These are phyloP conservation scores for Amblyopsis hoosieri DNA, from an alignment of 2,797 vertebrate species.

Conservation along the genomic window DNA sequence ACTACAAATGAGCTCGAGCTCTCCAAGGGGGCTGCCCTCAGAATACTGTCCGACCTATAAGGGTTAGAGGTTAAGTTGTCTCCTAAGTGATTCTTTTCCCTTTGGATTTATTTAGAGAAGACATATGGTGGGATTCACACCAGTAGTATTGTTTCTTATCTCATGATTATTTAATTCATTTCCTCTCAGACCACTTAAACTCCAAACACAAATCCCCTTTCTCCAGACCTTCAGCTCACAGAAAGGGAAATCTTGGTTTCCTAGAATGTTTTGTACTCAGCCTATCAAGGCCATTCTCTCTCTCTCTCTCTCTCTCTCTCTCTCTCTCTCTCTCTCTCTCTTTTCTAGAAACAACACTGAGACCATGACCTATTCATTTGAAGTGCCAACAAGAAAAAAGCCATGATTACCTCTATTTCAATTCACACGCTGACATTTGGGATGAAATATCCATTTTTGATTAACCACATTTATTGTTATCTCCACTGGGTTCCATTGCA, in stretches of 20 bases:
- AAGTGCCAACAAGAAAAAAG: no score
- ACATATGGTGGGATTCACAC: neutral
- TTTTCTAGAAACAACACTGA: no score
- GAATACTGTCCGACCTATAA: neutral
- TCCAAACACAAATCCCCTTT: constrained; percentile 55
- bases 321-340: constrained; percentile 22
- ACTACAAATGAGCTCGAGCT: no score
- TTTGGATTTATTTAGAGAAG: neutral
- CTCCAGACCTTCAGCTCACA: constrained; percentile 31
- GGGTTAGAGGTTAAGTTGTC: neutral
- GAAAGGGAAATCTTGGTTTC: constrained; percentile 36
- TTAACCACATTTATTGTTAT: no score
- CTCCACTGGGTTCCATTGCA: no score
- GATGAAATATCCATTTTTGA: no score
- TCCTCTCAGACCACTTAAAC: constrained; percentile 60
- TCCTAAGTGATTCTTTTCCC: neutral
- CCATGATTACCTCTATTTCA: no score
- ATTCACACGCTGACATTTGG: no score
- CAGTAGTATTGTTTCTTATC: constrained; percentile 48
- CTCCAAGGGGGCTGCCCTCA: neutral
- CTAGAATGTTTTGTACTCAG: constrained; percentile 17
- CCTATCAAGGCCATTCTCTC: constrained; percentile 33
- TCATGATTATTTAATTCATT: constrained; percentile 71
- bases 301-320: neutral
- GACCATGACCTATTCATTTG: no score